phyloP scores from a whole-genome alignment of 1,140 invertebrate genomes.

The Drosophila gunungcola region DNA sequence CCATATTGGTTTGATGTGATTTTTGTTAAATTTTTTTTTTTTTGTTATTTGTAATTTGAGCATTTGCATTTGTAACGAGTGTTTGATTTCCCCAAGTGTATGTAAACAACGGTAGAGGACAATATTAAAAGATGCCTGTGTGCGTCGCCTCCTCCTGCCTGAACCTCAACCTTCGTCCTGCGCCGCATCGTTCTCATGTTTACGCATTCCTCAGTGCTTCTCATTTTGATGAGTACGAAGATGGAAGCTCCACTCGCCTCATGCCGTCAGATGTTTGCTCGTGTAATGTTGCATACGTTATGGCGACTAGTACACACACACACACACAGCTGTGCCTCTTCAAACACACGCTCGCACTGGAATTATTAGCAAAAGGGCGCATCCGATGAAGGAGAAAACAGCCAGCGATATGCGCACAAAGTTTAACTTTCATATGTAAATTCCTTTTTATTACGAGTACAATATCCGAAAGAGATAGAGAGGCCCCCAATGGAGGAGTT shows the following conservation, averaged over 20 bases:
- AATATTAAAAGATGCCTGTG: slow-evolving; percentile 61
- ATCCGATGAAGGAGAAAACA: slow-evolving; percentile 40
- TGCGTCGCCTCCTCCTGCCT: background rate
- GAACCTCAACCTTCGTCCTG: slow-evolving; percentile 1
- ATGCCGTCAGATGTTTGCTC: slow-evolving; percentile 45
- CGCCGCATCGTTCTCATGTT: slow-evolving; percentile 5
- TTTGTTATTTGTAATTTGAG: too few relatives aligned
- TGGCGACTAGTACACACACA: slow-evolving; percentile 40
- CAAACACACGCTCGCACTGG: slow-evolving; percentile 33
- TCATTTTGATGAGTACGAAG: slow-evolving; percentile 44
- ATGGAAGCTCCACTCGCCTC: slow-evolving; percentile 28
- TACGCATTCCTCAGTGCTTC: slow-evolving; percentile 31
- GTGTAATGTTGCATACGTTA: slow-evolving; percentile 63
- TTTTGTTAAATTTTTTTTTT: too few relatives aligned
- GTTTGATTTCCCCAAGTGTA: slow-evolving; percentile 27
- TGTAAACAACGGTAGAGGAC: slow-evolving; percentile 53
- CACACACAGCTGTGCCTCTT: slow-evolving; percentile 12
- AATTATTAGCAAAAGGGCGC: slow-evolving; percentile 63
- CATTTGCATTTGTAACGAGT: background rate
- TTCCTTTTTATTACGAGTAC: slow-evolving; percentile 72
- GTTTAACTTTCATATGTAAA: slow-evolving; percentile 68
- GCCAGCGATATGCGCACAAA: slow-evolving; percentile 36
- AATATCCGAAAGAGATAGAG: slow-evolving; percentile 44
- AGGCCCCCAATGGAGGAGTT: slow-evolving; percentile 18
- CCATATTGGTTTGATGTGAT: too few relatives aligned